phyloP scores from a whole-genome alignment of 2,797 vertebrate species.

The Odontamblyopus lacepedii region DNA sequence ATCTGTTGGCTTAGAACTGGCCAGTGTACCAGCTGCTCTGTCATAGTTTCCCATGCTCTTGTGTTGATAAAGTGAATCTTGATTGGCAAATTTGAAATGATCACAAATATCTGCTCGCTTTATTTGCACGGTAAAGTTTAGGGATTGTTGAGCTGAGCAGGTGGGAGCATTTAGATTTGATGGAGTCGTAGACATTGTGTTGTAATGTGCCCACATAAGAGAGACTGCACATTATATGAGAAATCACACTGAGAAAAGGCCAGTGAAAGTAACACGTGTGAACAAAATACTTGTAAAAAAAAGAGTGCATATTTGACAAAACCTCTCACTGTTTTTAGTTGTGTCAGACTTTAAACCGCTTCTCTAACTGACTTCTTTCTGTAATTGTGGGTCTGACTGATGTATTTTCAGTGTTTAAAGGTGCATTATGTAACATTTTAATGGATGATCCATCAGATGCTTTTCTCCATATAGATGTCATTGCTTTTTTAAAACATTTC shows the following conservation, averaged over 20 bases:
- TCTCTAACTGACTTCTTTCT: background rate
- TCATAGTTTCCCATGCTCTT: too few species aligned
- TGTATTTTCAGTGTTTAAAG: background rate
- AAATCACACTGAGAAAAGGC: slow-evolving; percentile 22
- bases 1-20: too few species aligned
- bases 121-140: background rate
- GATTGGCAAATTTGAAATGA: background rate
- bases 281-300: background rate
- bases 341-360: background rate
- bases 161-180: slow-evolving; percentile 6
- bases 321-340: background rate
- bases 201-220: slow-evolving; percentile 11
- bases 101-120: background rate
- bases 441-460: too few species aligned
- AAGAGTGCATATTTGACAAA: slow-evolving; percentile 8
- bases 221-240: slow-evolving; percentile 22
- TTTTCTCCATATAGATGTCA: too few species aligned
- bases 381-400: too few species aligned
- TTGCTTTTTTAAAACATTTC: too few species aligned
- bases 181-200: slow-evolving; percentile 3
- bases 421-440: too few species aligned
- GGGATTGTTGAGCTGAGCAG: background rate
- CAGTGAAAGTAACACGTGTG: slow-evolving; percentile 12
- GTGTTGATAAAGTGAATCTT: too few species aligned
- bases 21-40: too few species aligned